Conservation (phyloP, 2,797 vertebrate species). For the Leuciscus waleckii region DNA sequence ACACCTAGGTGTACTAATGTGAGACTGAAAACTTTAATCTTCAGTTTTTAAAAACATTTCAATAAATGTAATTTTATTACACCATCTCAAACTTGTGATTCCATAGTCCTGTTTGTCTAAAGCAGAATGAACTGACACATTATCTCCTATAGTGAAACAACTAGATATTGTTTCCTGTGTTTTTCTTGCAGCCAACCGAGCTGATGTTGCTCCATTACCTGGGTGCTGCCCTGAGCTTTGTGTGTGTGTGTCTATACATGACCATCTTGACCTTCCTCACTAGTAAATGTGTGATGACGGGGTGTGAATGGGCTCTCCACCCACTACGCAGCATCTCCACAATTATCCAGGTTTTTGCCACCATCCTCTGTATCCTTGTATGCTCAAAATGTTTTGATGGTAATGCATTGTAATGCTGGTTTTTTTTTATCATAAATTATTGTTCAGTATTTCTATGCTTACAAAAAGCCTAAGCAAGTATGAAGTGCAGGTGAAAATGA, state of each 20-base stretch:
- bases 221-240: slow-evolving; percentile 79
- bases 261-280: slow-evolving; percentile 77
- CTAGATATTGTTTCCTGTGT: slow-evolving; percentile 35
- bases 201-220: slow-evolving; percentile 74
- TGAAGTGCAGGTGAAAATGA: not conserved
- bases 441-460: not conserved
- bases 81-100: not conserved
- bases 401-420: too few species aligned
- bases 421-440: not conserved
- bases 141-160: not conserved
- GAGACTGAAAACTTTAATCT: not conserved
- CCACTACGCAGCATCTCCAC: slow-evolving; percentile 69
- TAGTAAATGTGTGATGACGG: slow-evolving; percentile 71
- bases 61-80: not conserved
- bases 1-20: not conserved
- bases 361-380: slow-evolving; percentile 82
- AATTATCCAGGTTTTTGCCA: slow-evolving; percentile 67
- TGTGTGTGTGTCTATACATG: slow-evolving; percentile 77
- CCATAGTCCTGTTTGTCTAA: not conserved
- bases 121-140: not conserved
- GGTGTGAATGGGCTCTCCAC: slow-evolving; percentile 73
- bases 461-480: not conserved
- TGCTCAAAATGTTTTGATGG: not conserved
- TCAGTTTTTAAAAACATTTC: not conserved
- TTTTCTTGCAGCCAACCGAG: slow-evolving; percentile 66